A percentile compares a stretch with the other conserved stretches of the same genome.
Conservation (phyloP, 1,140 invertebrate genomes). For the Matsumurasca onukii region DNA sequence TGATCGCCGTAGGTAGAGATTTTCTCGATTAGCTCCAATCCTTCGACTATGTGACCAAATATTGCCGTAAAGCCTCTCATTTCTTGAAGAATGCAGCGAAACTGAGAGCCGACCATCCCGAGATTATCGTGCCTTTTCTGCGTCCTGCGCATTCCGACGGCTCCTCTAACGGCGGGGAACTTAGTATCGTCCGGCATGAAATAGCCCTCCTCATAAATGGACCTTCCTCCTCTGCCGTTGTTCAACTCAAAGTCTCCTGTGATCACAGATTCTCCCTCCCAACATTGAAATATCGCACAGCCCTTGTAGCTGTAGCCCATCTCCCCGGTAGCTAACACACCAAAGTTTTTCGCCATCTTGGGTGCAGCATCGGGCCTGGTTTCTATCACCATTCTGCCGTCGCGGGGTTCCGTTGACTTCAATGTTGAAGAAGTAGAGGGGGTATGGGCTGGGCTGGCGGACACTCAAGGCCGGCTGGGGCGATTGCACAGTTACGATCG, state of each 20-base stretch:
- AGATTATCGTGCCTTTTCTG: conserved; percentile 77
- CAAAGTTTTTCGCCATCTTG: conserved; percentile 89
- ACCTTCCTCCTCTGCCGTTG: conserved; percentile 75
- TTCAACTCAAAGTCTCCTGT: conserved; percentile 69
- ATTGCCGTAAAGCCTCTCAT: conserved; percentile 82
- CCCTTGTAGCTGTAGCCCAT: conserved; percentile 76
- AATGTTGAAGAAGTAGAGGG: conserved; percentile 74
- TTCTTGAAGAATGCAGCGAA: conserved; percentile 76
- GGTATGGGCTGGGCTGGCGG: conserved; percentile 50
- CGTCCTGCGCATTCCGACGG: conserved; percentile 79
- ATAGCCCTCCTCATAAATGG: conserved; percentile 72
- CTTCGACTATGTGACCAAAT: conserved; percentile 78
- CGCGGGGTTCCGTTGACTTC: conserved; percentile 68
- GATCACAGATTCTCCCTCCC: conserved; percentile 70
- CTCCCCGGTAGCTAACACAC: conserved; percentile 75
- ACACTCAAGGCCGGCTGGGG: conserved; percentile 46
- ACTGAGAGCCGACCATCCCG: conserved; percentile 81
- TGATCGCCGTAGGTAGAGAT: conserved; percentile 75
- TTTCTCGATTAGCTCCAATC: conserved; percentile 76
- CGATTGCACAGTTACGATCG: conserved; percentile 47
- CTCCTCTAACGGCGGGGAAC: conserved; percentile 70
- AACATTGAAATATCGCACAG: conserved; percentile 78
- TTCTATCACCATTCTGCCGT: conserved; percentile 79
- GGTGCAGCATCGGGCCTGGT: conserved; percentile 82
- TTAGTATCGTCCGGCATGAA: conserved; percentile 82